These are phyloP conservation scores for Chlamydotis undulata DNA, from an alignment of 2,113 vertebrate genomes.

Conservation along the genomic window DNA sequence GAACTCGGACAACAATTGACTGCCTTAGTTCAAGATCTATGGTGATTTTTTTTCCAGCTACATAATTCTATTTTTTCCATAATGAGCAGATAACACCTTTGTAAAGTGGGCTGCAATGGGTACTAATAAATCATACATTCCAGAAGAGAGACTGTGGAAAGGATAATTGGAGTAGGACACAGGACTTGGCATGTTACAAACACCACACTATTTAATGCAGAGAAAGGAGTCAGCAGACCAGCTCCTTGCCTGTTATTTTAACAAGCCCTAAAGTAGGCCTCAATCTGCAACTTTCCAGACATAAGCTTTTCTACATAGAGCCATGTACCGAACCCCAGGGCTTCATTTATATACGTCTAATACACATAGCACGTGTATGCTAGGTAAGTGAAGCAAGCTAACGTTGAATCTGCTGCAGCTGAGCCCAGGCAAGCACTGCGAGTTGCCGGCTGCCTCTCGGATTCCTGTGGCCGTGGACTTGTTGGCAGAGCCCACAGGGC, in stretches of 20 bases:
- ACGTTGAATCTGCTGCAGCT: neutral
- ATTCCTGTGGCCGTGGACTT: neutral
- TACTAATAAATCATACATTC: constrained; percentile 9
- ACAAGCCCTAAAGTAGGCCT: neutral
- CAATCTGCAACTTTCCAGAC: neutral
- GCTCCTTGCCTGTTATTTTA: neutral
- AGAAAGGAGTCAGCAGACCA: neutral
- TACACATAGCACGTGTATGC: neutral
- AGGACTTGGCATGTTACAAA: neutral
- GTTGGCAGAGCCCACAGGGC: neutral
- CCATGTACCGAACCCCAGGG: neutral
- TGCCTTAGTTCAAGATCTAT: constrained; percentile 33
- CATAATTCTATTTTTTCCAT: neutral
- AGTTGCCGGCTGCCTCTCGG: neutral
- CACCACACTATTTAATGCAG: neutral
- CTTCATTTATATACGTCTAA: neutral
- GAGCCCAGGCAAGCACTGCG: fast-evolving
- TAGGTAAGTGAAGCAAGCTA: neutral
- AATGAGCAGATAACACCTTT: constrained; percentile 22
- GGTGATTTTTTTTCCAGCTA: neutral
- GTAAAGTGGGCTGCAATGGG: neutral
- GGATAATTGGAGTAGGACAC: neutral
- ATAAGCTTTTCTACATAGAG: neutral
- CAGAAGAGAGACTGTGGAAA: neutral
- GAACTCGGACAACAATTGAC: neutral